Evolutionary conservation across 2,797 vertebrate genomes (phyloP).

Genomic region (Syngnathus rostellatus): DNA sequence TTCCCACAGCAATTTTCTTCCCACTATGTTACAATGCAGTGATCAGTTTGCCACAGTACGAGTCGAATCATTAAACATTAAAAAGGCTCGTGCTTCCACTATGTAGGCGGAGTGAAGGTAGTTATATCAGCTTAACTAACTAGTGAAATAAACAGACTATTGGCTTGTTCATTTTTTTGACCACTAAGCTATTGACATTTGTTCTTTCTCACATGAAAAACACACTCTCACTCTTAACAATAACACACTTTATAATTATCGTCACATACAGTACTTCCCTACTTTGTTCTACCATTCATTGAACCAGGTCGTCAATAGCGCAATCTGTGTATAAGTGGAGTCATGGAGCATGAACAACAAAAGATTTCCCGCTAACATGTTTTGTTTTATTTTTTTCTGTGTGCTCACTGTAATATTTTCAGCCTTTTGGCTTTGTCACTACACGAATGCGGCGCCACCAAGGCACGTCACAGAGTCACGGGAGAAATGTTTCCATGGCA

Average conservation of each 20-base stretch:
- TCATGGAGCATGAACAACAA: slow-evolving; percentile 63
- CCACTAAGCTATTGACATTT: too few species aligned
- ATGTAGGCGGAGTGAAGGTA: background rate
- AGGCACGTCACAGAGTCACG: slow-evolving; percentile 47
- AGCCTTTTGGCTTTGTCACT: slow-evolving; percentile 58
- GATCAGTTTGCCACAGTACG: background rate
- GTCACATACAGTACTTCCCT: slow-evolving; percentile 36
- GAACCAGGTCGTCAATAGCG: slow-evolving; percentile 64
- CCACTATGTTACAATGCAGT: background rate
- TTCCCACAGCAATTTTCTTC: background rate
- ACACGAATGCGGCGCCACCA: slow-evolving; percentile 34
- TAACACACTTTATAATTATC: background rate
- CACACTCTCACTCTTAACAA: slow-evolving; percentile 2
- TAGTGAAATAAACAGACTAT: background rate
- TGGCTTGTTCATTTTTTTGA: background rate
- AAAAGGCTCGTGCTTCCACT: background rate
- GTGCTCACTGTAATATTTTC: slow-evolving; percentile 56
- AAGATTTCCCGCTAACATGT: slow-evolving; percentile 62
- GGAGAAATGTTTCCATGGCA: slow-evolving; percentile 60
- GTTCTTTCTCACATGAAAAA: background rate
- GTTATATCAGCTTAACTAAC: background rate
- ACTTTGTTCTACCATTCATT: slow-evolving; percentile 71
- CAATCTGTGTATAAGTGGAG: slow-evolving; percentile 63
- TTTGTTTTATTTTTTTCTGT: slow-evolving; percentile 37
- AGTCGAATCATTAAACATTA: too few species aligned